Percentiles rank a stretch among this genome's conserved stretches.
Evolutionary conservation across 1,140 invertebrate species (phyloP).

Genomic region (Centruroides vittatus): DNA sequence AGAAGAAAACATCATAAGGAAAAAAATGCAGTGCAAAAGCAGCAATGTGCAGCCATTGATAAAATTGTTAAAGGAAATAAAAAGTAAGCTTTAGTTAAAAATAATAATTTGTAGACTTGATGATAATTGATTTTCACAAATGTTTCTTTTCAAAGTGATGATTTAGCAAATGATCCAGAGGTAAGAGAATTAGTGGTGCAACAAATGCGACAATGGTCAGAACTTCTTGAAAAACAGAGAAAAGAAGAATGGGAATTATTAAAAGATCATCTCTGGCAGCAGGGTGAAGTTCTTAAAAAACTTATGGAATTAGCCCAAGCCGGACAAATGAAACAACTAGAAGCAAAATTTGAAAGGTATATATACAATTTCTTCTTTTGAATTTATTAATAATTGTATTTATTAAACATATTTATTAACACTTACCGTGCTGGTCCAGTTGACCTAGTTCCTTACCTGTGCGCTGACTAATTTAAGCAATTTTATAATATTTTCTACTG

Average conservation of each 20-base stretch:
- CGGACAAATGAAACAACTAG: constrained; percentile 76
- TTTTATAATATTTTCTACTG: too few species aligned
- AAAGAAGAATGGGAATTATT: constrained; percentile 77
- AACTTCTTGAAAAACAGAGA: constrained; percentile 73
- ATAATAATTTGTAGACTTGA: too few species aligned
- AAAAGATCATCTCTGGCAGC: constrained; percentile 65
- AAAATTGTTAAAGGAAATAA: constrained; percentile 78
- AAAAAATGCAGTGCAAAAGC: constrained; percentile 74
- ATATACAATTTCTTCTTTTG: constrained; percentile 1
- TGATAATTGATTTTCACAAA: too few species aligned
- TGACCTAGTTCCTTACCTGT: too few species aligned
- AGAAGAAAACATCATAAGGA: constrained; percentile 90
- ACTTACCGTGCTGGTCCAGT: too few species aligned
- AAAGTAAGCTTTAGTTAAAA: constrained; percentile 43
- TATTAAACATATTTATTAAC: neutral
- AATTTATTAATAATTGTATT: neutral
- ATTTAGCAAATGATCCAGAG: constrained; percentile 44
- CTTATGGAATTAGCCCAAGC: constrained; percentile 73
- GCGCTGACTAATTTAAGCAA: too few species aligned
- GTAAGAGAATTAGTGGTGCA: constrained; percentile 67
- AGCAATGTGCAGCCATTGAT: constrained; percentile 83
- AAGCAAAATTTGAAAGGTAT: constrained; percentile 73
- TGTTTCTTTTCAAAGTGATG: too few species aligned
- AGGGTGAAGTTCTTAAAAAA: constrained; percentile 66
- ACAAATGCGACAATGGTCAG: constrained; percentile 88